Base-by-base conservation (phyloP, 2,888 invertebrate genomes). In the Tenthredo amoena region DNA sequence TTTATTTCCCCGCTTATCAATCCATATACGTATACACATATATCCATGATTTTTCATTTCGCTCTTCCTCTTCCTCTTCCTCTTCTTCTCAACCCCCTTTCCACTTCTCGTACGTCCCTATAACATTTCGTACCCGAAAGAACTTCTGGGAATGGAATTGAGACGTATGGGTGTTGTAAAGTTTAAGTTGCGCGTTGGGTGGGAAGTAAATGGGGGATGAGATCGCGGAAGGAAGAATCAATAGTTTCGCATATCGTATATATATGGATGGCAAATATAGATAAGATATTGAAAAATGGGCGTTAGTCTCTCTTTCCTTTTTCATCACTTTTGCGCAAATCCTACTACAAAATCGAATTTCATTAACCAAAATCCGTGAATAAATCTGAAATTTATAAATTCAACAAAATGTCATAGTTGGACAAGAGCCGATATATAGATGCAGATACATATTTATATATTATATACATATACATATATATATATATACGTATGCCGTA, bases 61-160 rank as follows among this genome's bases (percentile, higher is more conserved):
- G n/a, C 55, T 55, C n/a, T n/a, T n/a, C 2, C n/a, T n/a, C 55
- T 55, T 55, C 1, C 2, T 55, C 7, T 55, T 34, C 34, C 1
- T 15, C 1, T 37, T 40, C 18, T 72, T 18, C 9, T 37, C 2
- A 1, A n/a, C 6, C 47, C 2, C 18, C 40, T 37, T 58, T 21
- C 81, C 34, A 12, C 62, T 21, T 40, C 10, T 47, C 47, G 1
- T 12, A 43, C 40, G 7, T 34, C 81, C 26, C 37, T 26, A 37
- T 40, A 81, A 81, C 62, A 62, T 81, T 62, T 58, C 58, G 40
- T 40, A 85, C 40, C 74, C 26, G 40, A 84, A 77, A 85, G 87
- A 89, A 89, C 87, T 87, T 88, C 84, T 47, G 87, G 86, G 87
- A 89, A 89, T 88, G 87, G 87, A 89, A 89, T 88, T 88, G 88